Base-by-base conservation (phyloP, 2,888 invertebrate genomes). In the Archaeoteleia sp. region DNA sequence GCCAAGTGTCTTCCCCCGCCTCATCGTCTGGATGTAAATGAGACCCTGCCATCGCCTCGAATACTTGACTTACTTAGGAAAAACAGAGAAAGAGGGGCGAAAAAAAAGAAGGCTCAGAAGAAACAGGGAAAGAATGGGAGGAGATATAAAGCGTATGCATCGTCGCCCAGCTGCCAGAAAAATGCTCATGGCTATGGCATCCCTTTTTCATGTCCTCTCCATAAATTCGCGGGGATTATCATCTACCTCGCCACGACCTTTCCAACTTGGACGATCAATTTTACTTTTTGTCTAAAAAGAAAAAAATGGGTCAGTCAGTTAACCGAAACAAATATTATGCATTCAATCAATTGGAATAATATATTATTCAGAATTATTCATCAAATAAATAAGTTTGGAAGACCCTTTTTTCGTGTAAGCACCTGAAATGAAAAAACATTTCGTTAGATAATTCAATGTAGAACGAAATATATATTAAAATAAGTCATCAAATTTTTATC, bases 1-100 rank as follows among this genome's bases (percentile, higher is more conserved):
- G 78, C 72, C 80, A 79, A 80, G 80, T 79, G 79, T 72, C 69
- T 63, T 60, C 70, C 77, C 69, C 65, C 62, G 27, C 65, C 70
- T 68, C 66, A 72, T 72, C 73, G 76, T 76, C 77, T 78, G 75
- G 74, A 75, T 75, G 75, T 76, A 78, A 78, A 78, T 78, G 77
- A 78, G 78, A 68, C 68, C 73, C 71, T 70, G 67, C 71, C 70
- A 66, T 72, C 72, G 69, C 68, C 70, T 70, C 71, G 55, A 70
- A 67, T 74, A 76, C 78, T 79, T 74, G 78, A 78, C 77, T 78
- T 71, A 70, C 71, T 75, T 76, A 65, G 57, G 54, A 45, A 53
- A 48, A 63, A 20, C 20, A 5, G 20, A 20, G 20, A 20, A 5
- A 2, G 46, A 60, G 46, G 43, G 30, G 53, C 53, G 34, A 68